A percentile compares a stretch with the other conserved stretches of the same genome.
Evolutionary conservation across 2,888 invertebrate species (phyloP).

Genomic region (Limnephilus lunatus): DNA sequence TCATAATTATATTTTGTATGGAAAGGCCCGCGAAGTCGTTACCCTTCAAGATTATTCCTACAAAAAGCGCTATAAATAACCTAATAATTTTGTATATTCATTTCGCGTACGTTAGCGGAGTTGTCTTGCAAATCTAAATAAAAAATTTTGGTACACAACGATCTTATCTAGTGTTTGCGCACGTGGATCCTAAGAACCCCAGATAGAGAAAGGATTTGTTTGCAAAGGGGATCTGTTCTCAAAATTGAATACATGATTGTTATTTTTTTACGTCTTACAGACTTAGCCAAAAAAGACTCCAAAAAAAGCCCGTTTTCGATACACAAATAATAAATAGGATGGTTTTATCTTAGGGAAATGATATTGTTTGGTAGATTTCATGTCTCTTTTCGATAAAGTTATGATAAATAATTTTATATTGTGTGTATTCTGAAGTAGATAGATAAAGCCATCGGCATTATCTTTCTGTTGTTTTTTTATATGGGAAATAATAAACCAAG

Average conservation of each 20-base stretch:
- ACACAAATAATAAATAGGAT: not conserved
- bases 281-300: not conserved
- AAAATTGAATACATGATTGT: conserved; percentile 44
- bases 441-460: not conserved
- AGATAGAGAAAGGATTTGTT: conserved; percentile 32
- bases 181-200: not conserved
- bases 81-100: conserved; percentile 14
- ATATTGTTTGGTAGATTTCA: not conserved
- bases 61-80: not conserved
- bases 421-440: not conserved
- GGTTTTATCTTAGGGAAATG: not conserved
- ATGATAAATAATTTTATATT: not conserved
- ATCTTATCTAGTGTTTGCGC: conserved; percentile 17
- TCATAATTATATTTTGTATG: too few relatives aligned
- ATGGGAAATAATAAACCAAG: not conserved
- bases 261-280: conserved; percentile 29
- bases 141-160: not conserved
- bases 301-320: not conserved
- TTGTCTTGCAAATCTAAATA: not conserved
- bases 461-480: not conserved
- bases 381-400: not conserved
- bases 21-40: too few relatives aligned
- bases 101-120: conserved; percentile 4
- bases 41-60: not conserved
- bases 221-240: conserved; percentile 16